Conservation (phyloP, 64 coral and sea anemone species). For the Pocillopora verrucosa region DNA sequence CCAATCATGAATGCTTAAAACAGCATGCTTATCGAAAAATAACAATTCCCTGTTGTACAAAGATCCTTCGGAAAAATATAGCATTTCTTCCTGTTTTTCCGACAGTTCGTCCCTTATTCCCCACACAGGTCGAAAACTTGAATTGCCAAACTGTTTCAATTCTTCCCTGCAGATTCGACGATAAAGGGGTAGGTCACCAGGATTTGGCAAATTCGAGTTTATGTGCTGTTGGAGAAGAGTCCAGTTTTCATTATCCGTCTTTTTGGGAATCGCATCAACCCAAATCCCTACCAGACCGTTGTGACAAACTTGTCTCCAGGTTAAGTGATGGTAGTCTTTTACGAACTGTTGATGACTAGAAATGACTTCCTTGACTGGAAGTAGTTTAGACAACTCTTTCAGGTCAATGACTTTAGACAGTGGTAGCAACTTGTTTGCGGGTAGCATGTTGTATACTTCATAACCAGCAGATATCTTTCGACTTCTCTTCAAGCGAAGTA, state of each 20-base stretch:
- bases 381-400: conserved; percentile 62
- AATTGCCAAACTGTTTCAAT: background rate
- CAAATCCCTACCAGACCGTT: conserved; percentile 76
- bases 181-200: conserved; percentile 48
- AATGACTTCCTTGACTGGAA: conserved; percentile 75
- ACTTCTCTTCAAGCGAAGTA: conserved; percentile 50
- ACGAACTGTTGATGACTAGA: conserved; percentile 68
- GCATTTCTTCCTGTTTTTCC: conserved; percentile 55
- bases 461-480: conserved; percentile 32
- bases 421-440: conserved; percentile 53
- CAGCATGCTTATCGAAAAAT: conserved; percentile 60
- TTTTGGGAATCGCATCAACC: conserved; percentile 73
- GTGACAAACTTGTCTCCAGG: conserved; percentile 74
- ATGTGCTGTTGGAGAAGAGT: conserved; percentile 2
- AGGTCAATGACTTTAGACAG: conserved; percentile 87
- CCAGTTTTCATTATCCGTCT: conserved; percentile 49
- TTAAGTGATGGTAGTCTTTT: conserved; percentile 26
- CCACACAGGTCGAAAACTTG: conserved; percentile 59
- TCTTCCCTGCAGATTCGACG: conserved; percentile 62
- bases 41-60: conserved; percentile 73
- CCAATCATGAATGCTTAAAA: conserved; percentile 71
- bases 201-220: background rate
- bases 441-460: conserved; percentile 72
- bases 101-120: conserved; percentile 77
- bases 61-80: conserved; percentile 93